Base-by-base conservation (phyloP, 2,888 invertebrate genomes). In the Pyrochroa serraticornis region DNA sequence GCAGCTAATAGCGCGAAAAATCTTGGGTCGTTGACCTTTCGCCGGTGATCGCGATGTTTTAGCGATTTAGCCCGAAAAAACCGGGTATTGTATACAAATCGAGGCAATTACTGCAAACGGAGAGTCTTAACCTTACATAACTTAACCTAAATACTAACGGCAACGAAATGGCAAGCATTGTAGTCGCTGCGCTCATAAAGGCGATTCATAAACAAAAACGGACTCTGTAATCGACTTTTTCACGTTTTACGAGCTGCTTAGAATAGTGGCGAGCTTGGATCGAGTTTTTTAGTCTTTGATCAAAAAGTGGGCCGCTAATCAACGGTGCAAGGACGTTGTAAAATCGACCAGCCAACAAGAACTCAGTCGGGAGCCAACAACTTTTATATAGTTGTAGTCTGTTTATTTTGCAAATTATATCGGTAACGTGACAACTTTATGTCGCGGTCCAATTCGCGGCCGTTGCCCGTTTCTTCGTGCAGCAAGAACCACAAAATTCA, bases 81-180 rank as follows among this genome's bases (percentile, higher is more conserved):
- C 46, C 14, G 9, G 31, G 46, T 31, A 35, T 53, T 53, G 58
- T 58, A 52, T 58, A 58, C 51, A 46, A 50, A 56, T 50, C 50
- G 47, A 31, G 38, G 37, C 52, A 51, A 57, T 51, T 52, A 58
- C 52, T 49, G 39, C 45, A 53, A 39, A 58, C 49, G 46, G 48
- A 48, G 47, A 58, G 51, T 58, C 59, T 54, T 59, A 59, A 59
- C 59, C 59, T 59, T 59, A 54, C 54, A 54, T 59, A 59, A 59
- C 59, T 49, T 54, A 59, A 59, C 59, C 59, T 50, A 59, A 59
- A 59, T 58, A 49, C 42, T 58, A 13, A 1, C 13, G 10, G 49
- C 37, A 58, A 38, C 47, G 44, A 42, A 51, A 50, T 34, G 47
- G 41, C 46, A 22, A 42, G 43, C 34, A 42, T 44, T 56, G 49